Evolutionary conservation across 2,888 invertebrate genomes (phyloP).

Genomic region (Pristionchus entomophagus): DNA sequence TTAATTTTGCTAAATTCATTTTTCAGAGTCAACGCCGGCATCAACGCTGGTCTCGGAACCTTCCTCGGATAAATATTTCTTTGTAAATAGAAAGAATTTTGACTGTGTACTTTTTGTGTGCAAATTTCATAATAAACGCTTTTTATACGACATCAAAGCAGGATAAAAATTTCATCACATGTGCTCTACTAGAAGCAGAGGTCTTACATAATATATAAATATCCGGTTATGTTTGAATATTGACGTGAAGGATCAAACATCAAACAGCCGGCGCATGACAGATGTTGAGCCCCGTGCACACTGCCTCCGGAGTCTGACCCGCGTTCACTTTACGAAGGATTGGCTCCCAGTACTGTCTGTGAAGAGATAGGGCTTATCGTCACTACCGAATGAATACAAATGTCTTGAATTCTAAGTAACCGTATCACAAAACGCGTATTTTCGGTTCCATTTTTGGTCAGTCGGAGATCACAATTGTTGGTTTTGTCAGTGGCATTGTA

Average conservation of each 20-base stretch:
- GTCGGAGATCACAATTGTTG: too few relatives aligned
- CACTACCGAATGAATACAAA: too few relatives aligned
- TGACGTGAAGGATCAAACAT: background rate
- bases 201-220: too few relatives aligned
- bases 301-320: background rate
- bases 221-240: background rate
- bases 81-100: background rate
- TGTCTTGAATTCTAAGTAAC: too few relatives aligned
- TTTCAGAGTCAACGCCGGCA: slow-evolving; percentile 28
- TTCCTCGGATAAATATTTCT: slow-evolving; percentile 22
- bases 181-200: too few relatives aligned
- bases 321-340: slow-evolving; percentile 22
- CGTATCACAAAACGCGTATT: too few relatives aligned
- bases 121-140: background rate
- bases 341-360: slow-evolving; percentile 34
- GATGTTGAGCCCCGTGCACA: background rate
- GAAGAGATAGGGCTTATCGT: background rate
- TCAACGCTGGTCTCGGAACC: slow-evolving; percentile 31
- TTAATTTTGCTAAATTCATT: background rate
- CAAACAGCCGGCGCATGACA: background rate
- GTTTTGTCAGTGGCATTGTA: too few relatives aligned
- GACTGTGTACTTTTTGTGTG: slow-evolving; percentile 7
- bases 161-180: too few relatives aligned
- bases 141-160: background rate
- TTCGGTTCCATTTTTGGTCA: too few relatives aligned